A percentile compares a stretch with the other conserved stretches of the same genome.
These are phyloP conservation scores for Acronicta leporina DNA, from an alignment of 2,888 invertebrate species.

Conservation along the genomic window DNA sequence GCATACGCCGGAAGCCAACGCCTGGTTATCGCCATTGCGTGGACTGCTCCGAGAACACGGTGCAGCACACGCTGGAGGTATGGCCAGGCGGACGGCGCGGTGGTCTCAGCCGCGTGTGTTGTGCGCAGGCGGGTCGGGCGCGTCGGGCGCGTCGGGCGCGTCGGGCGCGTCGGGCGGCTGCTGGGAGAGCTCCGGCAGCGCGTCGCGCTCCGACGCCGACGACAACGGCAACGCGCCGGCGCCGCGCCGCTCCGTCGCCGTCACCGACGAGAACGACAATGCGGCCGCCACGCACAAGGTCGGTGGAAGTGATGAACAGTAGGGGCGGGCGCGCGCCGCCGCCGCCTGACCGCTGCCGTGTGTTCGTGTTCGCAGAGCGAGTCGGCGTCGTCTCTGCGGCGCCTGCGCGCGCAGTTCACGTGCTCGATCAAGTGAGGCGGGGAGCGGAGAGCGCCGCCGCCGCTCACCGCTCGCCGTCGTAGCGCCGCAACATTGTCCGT, in stretches of 20 bases:
- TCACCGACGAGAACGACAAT: constrained; percentile 7
- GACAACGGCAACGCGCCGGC: constrained; percentile 73
- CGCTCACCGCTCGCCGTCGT: not conserved
- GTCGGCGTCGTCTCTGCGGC: constrained; percentile 69
- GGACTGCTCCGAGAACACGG: too few relatives aligned
- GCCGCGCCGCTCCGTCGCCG: constrained; percentile 21
- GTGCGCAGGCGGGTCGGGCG: constrained; percentile 8
- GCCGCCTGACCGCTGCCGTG: constrained; percentile 37
- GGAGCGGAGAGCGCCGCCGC: too few relatives aligned
- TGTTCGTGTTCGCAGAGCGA: constrained; percentile 55
- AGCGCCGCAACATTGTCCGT: constrained; percentile 9
- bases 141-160: constrained; percentile 46
- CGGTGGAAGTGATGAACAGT: constrained; percentile 71
- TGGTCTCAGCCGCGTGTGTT: too few relatives aligned
- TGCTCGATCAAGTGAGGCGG: constrained; percentile 78
- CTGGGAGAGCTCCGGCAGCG: constrained; percentile 65
- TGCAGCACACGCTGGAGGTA: too few relatives aligned
- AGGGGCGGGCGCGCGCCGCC: constrained; percentile 60
- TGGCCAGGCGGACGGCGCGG: too few relatives aligned
- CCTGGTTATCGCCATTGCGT: too few relatives aligned
- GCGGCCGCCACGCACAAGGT: constrained; percentile 38
- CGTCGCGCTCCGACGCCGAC: constrained; percentile 64
- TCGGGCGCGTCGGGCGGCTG: constrained; percentile 50
- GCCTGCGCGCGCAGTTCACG: constrained; percentile 81
- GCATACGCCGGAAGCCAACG: too few relatives aligned